Percentiles rank a stretch among this genome's conserved stretches.
phyloP scores from a whole-genome alignment of 2,113 vertebrate genomes.

The Eonycteris spelaea region DNA sequence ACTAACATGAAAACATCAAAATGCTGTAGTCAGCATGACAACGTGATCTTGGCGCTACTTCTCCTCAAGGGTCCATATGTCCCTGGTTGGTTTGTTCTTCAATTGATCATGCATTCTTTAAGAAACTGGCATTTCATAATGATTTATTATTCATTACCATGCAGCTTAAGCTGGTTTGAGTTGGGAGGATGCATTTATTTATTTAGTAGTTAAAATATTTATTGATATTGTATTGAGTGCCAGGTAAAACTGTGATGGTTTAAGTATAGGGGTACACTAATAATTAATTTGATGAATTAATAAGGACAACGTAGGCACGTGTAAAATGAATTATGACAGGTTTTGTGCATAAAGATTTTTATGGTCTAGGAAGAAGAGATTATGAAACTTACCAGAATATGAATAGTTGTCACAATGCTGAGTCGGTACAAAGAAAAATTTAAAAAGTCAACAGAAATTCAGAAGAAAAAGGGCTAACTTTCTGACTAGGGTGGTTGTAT shows the following conservation, averaged over 20 bases:
- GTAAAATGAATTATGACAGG: neutral
- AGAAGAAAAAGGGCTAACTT: neutral
- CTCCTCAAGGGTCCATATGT: neutral
- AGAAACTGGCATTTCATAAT: constrained; percentile 3
- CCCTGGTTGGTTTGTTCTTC: neutral
- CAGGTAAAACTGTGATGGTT: neutral
- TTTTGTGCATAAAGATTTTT: neutral
- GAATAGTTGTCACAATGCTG: neutral
- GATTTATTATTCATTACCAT: neutral
- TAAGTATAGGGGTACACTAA: neutral
- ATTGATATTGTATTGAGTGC: too few relatives aligned
- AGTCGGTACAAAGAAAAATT: neutral
- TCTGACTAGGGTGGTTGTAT: neutral
- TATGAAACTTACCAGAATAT: neutral
- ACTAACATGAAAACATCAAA: neutral
- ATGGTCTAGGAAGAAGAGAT: neutral
- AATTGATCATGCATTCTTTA: neutral
- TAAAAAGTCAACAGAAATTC: neutral
- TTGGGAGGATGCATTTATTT: neutral
- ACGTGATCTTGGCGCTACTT: neutral
- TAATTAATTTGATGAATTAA: neutral
- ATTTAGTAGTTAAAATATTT: constrained; percentile 8
- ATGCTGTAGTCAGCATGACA: neutral
- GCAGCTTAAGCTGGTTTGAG: neutral
- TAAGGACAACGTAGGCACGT: neutral